Evolutionary conservation across 2,113 vertebrate species (phyloP), one percentile per base, ranked within the genome.

Genomic region (Perca schrenkii): DNA sequence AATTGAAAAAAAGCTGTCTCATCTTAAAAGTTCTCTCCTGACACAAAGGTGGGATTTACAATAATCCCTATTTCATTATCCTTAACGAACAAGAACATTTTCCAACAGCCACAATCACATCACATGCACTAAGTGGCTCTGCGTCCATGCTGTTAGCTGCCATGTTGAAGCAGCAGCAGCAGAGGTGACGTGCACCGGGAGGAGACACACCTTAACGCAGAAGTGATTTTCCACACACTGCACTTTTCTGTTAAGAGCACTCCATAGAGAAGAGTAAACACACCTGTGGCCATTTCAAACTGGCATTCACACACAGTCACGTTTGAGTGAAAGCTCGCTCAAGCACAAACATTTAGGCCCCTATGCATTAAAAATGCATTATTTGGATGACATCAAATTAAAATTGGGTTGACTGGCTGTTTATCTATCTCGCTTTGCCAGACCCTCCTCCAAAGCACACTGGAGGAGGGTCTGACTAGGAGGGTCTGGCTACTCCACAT

Each of bases 201-300:
- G 64, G 82, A 66, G 83, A 84, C 85, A 78, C 72, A 71, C 84
- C 90, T 92, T 69, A 49, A 58, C 70, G 52, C 65, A 28, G 63
- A 52, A 76, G 88, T 84, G 50, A 89, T 85, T 93, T 94, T 91
- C 89, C 91, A 87, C 76, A 70, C 64, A 47, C 46, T 69, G 68
- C 54, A 34, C 54, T 64, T 87, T 82, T 83, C 70, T 58, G 7
- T 56, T 74, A 25, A 25, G 34, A 34, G 47, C 3, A 15, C 6
- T 21, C 64, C 79, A 54, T 8, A 63, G 74, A 49, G 66, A 64
- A 57, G 69, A 78, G 47, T 61, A 85, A 88, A 83, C 80, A 75
- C 67, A 34, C 65, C n/a, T 1, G 4, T 5, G 28, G 7, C 16
- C 17, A n/a, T 43, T 54, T 54, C 43, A 69, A 64, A 74, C 36